Conservation (phyloP, 2,888 invertebrate species). For the Cephus sareptanus region DNA sequence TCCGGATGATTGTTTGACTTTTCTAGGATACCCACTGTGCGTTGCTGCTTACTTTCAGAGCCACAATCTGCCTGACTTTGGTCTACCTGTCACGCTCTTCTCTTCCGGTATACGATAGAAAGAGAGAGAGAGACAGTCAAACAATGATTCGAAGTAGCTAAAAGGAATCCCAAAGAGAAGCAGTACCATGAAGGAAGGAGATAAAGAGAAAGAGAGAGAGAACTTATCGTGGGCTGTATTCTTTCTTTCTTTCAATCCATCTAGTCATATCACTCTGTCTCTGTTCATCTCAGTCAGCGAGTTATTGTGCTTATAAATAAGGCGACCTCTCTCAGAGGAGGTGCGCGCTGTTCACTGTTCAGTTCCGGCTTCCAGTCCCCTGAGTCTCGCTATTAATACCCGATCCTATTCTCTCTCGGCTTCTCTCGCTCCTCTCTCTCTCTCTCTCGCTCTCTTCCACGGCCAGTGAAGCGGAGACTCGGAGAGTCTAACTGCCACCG, state of each 20-base stretch:
- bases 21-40: neutral
- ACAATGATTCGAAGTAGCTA: neutral
- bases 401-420: slow-evolving; percentile 36
- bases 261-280: neutral
- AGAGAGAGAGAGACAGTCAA: slow-evolving; percentile 20
- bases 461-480: neutral
- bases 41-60: neutral
- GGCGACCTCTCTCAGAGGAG: slow-evolving; percentile 26
- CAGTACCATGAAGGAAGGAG: neutral
- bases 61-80: neutral
- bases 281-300: slow-evolving; percentile 29
- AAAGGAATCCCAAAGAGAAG: neutral
- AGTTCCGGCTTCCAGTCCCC: slow-evolving; percentile 62
- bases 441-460: slow-evolving; percentile 2
- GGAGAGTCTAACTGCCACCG: neutral
- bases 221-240: neutral
- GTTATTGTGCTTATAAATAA: slow-evolving; percentile 47
- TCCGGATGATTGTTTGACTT: neutral
- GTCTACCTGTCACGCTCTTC: neutral
- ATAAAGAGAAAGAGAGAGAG: neutral
- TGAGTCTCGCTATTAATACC: slow-evolving; percentile 58
- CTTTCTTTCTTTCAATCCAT: neutral
- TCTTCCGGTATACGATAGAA: neutral
- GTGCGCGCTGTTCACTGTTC: slow-evolving; percentile 26
- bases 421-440: neutral